A percentile compares a stretch with the other conserved stretches of the same genome.
Evolutionary conservation across 2,797 vertebrate genomes (phyloP).

Genomic region (Hyperoplus immaculatus): DNA sequence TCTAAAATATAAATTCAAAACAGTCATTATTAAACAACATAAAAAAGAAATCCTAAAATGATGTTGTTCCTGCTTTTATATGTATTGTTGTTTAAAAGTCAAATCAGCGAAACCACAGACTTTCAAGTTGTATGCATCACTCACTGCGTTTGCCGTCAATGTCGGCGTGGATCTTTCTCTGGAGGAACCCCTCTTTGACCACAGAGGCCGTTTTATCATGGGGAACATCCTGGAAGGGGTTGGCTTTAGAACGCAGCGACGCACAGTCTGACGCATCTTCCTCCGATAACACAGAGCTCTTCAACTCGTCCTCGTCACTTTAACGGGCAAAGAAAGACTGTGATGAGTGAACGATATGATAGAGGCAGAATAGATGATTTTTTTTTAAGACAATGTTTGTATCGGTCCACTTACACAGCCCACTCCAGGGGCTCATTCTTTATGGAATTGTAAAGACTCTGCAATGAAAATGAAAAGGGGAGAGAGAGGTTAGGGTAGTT

Average conservation of each 20-base stretch:
- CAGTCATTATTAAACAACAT: not conserved
- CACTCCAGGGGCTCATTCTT: slow-evolving; percentile 90
- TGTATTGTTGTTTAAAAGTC: not conserved
- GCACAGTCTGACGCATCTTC: slow-evolving; percentile 59
- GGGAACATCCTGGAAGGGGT: slow-evolving; percentile 88
- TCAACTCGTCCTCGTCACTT: slow-evolving; percentile 87
- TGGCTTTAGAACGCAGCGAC: slow-evolving; percentile 83
- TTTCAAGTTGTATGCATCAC: slow-evolving; percentile 54
- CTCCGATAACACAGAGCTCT: slow-evolving; percentile 65
- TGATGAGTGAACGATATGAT: not conserved
- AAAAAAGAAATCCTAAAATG: not conserved
- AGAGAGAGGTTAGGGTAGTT: not conserved
- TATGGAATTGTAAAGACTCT: slow-evolving; percentile 92
- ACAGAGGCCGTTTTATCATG: slow-evolving; percentile 84
- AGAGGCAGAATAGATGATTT: not conserved
- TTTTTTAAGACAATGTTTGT: not conserved
- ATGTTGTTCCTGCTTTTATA: not conserved
- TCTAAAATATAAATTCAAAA: not conserved
- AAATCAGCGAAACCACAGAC: not conserved
- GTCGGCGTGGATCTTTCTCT: slow-evolving; percentile 92
- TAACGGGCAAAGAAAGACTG: not conserved
- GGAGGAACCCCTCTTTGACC: slow-evolving; percentile 90
- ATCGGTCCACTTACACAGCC: slow-evolving; percentile 88
- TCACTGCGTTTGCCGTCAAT: slow-evolving; percentile 94
- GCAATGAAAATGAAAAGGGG: slow-evolving; percentile 31